A percentile compares a stretch with the other conserved stretches of the same genome.
These are phyloP conservation scores for Prionailurus bengalensis DNA, from an alignment of 2,113 vertebrate species.

Conservation along the genomic window DNA sequence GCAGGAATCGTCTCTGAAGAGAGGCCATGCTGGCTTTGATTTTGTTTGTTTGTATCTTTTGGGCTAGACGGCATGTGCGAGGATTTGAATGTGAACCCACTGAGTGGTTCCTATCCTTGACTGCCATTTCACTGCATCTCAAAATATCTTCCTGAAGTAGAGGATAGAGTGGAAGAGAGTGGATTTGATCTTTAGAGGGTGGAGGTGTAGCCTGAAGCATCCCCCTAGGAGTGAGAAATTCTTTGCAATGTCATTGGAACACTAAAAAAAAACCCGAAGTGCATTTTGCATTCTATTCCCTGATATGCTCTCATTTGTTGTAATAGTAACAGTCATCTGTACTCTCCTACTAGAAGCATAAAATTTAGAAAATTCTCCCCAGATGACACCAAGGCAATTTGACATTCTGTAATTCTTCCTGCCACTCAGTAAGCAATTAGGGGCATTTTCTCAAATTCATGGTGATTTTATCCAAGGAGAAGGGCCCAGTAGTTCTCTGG, in stretches of 20 bases:
- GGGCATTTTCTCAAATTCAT: constrained; percentile 30
- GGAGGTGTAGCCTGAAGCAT: neutral
- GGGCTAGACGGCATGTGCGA: neutral
- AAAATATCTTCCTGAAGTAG: neutral
- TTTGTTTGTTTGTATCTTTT: neutral
- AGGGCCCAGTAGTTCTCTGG: constrained; percentile 49
- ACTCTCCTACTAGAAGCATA: neutral
- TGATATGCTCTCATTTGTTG: neutral
- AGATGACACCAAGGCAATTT: constrained; percentile 62
- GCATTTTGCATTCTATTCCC: constrained; percentile 18
- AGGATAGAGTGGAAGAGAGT: neutral
- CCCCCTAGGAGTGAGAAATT: constrained; percentile 1
- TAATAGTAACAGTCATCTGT: neutral
- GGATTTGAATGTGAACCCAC: neutral
- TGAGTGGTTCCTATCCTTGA: neutral
- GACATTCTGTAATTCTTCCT: constrained; percentile 62
- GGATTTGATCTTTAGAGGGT: neutral
- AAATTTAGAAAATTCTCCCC: constrained; percentile 50
- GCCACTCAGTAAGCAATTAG: constrained; percentile 68
- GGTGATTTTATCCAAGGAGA: constrained; percentile 68
- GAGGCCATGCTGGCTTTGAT: neutral
- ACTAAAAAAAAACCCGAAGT: neutral
- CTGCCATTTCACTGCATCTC: neutral
- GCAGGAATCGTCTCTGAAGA: neutral
- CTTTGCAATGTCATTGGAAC: neutral